Evolutionary conservation across 2,888 invertebrate species (phyloP).

Genomic region (Sphaeridia pumilis): DNA sequence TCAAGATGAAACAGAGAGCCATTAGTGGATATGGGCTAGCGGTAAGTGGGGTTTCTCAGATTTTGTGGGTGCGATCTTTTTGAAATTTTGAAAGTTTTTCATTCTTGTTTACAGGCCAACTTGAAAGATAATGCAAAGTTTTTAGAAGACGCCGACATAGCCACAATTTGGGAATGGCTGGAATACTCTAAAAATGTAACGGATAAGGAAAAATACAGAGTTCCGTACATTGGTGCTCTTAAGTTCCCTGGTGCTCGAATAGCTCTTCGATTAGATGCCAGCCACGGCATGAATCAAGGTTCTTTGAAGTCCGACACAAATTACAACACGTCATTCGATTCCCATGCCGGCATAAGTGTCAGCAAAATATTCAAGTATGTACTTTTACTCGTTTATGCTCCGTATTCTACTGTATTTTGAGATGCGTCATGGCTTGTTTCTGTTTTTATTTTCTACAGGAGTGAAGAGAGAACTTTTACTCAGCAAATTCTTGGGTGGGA

Average conservation of each 20-base stretch:
- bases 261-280: slow-evolving; percentile 25
- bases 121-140: slow-evolving; percentile 67
- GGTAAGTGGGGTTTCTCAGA: slow-evolving; percentile 42
- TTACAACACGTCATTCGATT: slow-evolving; percentile 32
- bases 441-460: slow-evolving; percentile 42
- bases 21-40: slow-evolving; percentile 64
- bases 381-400: neutral
- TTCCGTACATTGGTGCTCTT: slow-evolving; percentile 23
- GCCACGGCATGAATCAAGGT: slow-evolving; percentile 7
- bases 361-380: slow-evolving; percentile 29
- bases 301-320: slow-evolving; percentile 33
- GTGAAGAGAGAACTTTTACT: slow-evolving; percentile 64
- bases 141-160: slow-evolving; percentile 56
- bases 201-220: slow-evolving; percentile 42
- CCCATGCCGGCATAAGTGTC: slow-evolving; percentile 15
- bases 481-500: slow-evolving; percentile 83
- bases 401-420: neutral
- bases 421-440: neutral
- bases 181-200: slow-evolving; percentile 57
- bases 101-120: slow-evolving; percentile 48
- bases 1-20: slow-evolving; percentile 59
- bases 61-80: neutral
- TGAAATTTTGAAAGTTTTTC: neutral
- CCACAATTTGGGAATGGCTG: slow-evolving; percentile 74
- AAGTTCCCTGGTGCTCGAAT: slow-evolving; percentile 33